Conservation (phyloP, 2,113 vertebrate species). For the Aythya baeri region DNA sequence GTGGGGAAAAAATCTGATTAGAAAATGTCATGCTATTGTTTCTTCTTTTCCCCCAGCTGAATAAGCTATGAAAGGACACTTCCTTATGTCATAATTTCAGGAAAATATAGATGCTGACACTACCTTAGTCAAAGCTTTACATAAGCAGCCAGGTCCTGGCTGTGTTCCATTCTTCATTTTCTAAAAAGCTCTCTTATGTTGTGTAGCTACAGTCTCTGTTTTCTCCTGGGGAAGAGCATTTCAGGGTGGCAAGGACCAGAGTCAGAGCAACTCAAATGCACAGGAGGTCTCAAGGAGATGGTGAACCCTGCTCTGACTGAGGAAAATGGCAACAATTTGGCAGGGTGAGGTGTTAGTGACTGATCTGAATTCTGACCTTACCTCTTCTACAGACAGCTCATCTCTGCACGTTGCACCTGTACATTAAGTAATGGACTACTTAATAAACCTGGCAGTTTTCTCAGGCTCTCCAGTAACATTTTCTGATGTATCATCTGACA, state of each 20-base stretch:
- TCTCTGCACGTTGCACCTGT: neutral
- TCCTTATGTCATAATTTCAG: constrained; percentile 54
- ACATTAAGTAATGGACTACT: neutral
- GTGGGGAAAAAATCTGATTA: constrained; percentile 72
- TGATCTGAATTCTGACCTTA: neutral
- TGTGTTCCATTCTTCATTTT: neutral
- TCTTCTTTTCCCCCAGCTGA: constrained; percentile 52
- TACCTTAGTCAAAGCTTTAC: neutral
- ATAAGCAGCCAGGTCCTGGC: neutral
- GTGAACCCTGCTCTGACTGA: neutral
- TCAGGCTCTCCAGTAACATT: neutral
- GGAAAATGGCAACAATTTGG: neutral
- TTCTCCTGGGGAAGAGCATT: neutral
- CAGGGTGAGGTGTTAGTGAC: neutral
- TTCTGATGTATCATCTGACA: neutral
- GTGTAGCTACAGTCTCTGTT: neutral
- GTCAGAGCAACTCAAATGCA: neutral
- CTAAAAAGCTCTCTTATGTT: neutral
- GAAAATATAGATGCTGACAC: neutral
- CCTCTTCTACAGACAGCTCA: neutral
- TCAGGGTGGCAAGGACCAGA: neutral
- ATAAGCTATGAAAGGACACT: constrained; percentile 53
- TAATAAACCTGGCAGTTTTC: neutral
- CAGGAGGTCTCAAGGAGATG: neutral
- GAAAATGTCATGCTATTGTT: constrained; percentile 71